phyloP scores from a whole-genome alignment of 1,140 invertebrate genomes.

The Plodia interpunctella region DNA sequence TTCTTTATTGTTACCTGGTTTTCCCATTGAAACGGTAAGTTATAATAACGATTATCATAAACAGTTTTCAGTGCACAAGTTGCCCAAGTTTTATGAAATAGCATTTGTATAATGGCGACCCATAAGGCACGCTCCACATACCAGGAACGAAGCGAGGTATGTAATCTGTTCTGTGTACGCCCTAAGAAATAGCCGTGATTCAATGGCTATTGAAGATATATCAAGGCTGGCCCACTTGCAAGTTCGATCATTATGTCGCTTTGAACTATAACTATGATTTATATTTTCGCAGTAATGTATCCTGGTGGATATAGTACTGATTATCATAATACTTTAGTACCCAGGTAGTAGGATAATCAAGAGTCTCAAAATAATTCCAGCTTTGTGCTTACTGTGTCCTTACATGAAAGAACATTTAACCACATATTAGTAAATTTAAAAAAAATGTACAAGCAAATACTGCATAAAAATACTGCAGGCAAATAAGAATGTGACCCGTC shows the following conservation, averaged over 20 bases:
- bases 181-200: conserved; percentile 11
- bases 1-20: not conserved
- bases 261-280: too few species aligned
- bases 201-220: conserved; percentile 1
- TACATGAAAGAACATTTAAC: too few species aligned
- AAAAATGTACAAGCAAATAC: too few species aligned
- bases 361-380: too few species aligned
- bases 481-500: too few species aligned
- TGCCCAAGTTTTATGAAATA: conserved; percentile 12
- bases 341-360: too few species aligned
- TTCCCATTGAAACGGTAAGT: not conserved
- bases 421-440: too few species aligned
- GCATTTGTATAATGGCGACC: conserved; percentile 6
- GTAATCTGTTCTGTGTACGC: conserved; percentile 15
- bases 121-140: conserved; percentile 13
- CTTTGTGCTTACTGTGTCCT: too few species aligned
- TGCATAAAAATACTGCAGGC: too few species aligned
- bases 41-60: conserved; percentile 14
- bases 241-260: not conserved
- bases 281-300: too few species aligned
- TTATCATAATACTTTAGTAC: too few species aligned
- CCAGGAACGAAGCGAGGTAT: conserved; percentile 7
- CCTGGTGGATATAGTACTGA: too few species aligned
- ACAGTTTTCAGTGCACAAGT: conserved; percentile 2
- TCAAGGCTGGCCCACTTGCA: not conserved